These are phyloP conservation scores for Anomalospiza imberbis DNA, from an alignment of 2,797 vertebrate species.

Conservation along the genomic window DNA sequence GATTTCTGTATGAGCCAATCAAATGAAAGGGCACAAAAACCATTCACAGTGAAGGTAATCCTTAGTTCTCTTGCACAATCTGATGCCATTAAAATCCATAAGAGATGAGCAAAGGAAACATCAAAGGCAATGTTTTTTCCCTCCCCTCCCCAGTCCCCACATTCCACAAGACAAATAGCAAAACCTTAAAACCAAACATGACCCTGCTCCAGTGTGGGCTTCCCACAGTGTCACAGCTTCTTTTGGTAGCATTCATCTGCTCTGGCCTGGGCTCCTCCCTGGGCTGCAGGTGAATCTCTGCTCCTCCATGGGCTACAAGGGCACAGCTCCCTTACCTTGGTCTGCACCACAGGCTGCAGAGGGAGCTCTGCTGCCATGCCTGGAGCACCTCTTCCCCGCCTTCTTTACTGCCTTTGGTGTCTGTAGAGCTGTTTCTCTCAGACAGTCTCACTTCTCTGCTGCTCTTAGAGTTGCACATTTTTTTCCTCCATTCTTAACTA, in stretches of 20 bases:
- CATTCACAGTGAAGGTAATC: constrained; percentile 25
- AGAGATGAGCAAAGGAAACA: background rate
- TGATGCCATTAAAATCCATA: background rate
- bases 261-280: background rate
- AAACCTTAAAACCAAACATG: background rate
- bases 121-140: background rate
- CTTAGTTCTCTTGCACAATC: constrained; percentile 21
- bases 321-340: background rate
- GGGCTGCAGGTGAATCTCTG: background rate
- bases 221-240: background rate
- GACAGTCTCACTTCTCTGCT: background rate
- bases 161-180: background rate
- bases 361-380: rapidly evolving
- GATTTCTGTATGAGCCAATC: constrained; percentile 50
- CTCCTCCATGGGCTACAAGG: background rate
- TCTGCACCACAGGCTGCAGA: rapidly evolving
- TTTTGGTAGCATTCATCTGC: background rate
- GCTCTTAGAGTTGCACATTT: background rate
- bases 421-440: background rate
- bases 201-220: background rate
- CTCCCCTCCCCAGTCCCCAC: background rate
- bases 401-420: background rate
- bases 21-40: constrained; percentile 56
- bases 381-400: too few species aligned
- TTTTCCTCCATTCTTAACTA: background rate